Percentiles rank a stretch among this genome's conserved stretches.
Evolutionary conservation across 2,888 invertebrate genomes (phyloP).

Genomic region (Cephus spinipes): DNA sequence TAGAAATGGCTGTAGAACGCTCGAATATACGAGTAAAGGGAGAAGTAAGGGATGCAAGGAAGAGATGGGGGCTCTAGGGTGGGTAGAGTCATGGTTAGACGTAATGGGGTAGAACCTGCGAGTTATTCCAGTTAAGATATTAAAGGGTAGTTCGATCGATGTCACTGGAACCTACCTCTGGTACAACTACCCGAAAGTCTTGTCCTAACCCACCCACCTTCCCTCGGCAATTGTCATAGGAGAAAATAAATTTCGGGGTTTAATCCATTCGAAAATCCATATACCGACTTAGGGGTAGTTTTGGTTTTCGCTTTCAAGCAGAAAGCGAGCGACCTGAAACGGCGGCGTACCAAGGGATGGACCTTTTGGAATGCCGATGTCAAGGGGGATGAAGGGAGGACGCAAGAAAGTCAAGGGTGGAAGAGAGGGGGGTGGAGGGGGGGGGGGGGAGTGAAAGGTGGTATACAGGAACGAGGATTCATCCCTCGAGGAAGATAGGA

Average conservation of each 20-base stretch:
- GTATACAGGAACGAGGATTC: slow-evolving; percentile 7
- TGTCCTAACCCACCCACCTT: neutral
- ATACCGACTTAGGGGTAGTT: neutral
- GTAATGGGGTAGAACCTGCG: slow-evolving; percentile 55
- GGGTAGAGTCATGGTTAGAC: slow-evolving; percentile 42
- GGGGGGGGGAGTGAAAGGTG: neutral
- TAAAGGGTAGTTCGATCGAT: slow-evolving; percentile 45
- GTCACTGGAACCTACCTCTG: slow-evolving; percentile 26
- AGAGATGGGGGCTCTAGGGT: neutral
- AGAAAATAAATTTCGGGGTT: neutral
- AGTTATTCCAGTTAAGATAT: slow-evolving; percentile 55
- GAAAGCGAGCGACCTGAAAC: neutral
- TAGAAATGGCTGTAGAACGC: neutral
- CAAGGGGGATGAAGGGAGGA: neutral
- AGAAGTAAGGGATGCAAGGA: slow-evolving; percentile 41
- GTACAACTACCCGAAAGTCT: neutral
- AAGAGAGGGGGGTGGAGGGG: no score
- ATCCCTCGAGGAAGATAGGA: slow-evolving; percentile 22
- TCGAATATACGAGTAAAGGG: slow-evolving; percentile 43
- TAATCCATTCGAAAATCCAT: neutral
- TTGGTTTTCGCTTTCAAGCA: neutral
- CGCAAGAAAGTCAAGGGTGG: neutral
- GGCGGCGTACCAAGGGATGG: neutral
- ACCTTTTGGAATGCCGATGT: neutral
- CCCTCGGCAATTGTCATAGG: neutral